phyloP scores from a whole-genome alignment of 2,113 vertebrate species.

The Ophiodon elongatus region DNA sequence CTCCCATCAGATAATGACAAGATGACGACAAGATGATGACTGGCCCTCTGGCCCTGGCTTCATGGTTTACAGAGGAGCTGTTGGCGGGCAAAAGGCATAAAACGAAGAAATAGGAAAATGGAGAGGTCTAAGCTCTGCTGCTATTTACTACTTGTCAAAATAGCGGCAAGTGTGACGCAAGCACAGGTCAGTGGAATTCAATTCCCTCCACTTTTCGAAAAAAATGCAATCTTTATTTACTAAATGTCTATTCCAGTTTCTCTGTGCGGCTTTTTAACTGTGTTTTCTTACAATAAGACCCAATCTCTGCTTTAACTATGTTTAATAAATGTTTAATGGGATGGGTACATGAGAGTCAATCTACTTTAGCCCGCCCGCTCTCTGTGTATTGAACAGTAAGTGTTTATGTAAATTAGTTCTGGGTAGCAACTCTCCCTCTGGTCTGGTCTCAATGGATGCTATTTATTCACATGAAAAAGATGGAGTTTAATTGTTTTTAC shows the following conservation, averaged over 20 bases:
- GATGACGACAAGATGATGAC: constrained; percentile 73
- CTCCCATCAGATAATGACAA: constrained; percentile 75
- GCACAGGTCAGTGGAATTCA: constrained; percentile 39
- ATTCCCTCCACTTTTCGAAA: constrained; percentile 36
- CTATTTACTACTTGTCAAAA: constrained; percentile 60
- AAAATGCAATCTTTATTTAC: constrained; percentile 36
- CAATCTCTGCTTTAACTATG: constrained; percentile 59
- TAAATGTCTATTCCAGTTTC: constrained; percentile 11
- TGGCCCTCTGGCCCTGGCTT: constrained; percentile 65
- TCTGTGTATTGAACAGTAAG: constrained; percentile 62
- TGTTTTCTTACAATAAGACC: constrained; percentile 34
- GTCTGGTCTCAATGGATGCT: constrained; percentile 45
- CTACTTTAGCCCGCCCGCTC: constrained; percentile 54
- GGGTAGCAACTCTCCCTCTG: constrained; percentile 42
- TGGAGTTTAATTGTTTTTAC: constrained; percentile 40
- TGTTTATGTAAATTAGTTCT: constrained; percentile 74
- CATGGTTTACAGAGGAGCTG: constrained; percentile 65
- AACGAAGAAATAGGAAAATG: constrained; percentile 37
- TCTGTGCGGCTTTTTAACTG: constrained; percentile 41
- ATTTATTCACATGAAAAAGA: constrained; percentile 41
- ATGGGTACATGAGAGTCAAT: constrained; percentile 66
- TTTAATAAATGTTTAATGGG: constrained; percentile 78
- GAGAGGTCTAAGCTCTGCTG: constrained; percentile 40
- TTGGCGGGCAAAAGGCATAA: constrained; percentile 53
- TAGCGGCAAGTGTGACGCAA: constrained; percentile 56